phyloP scores from a whole-genome alignment of 2,797 vertebrate genomes.

The Dromococcyx pavoninus region DNA sequence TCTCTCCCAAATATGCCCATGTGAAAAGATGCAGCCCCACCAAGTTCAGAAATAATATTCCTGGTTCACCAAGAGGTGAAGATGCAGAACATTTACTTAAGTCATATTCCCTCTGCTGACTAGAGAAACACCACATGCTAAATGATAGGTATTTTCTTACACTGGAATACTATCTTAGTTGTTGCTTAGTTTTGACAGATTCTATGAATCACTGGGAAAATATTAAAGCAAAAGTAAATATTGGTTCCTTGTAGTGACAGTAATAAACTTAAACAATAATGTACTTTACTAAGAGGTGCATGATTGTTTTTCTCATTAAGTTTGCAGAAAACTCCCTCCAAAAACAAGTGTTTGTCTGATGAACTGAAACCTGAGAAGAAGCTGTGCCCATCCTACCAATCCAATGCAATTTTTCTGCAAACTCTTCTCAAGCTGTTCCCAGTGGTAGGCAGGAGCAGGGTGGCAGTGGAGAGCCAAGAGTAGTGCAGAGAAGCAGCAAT shows the following conservation, averaged over 20 bases:
- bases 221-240: constrained; percentile 17
- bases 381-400: not conserved
- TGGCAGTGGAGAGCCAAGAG: not conserved
- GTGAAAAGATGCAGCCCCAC: not conserved
- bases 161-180: not conserved
- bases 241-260: not conserved
- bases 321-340: not conserved
- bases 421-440: not conserved
- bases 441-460: not conserved
- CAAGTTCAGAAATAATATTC: not conserved
- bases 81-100: not conserved
- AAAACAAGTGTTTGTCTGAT: not conserved
- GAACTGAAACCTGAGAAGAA: not conserved
- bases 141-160: not conserved
- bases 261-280: constrained; percentile 22
- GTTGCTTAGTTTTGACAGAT: constrained; percentile 28
- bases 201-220: constrained; percentile 23
- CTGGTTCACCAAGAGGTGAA: not conserved
- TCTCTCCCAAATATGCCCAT: not conserved
- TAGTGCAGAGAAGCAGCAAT: not conserved
- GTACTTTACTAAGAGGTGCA: not conserved
- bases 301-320: not conserved
- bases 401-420: not conserved
- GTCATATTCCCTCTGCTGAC: not conserved
- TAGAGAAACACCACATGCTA: not conserved